phyloP scores from a whole-genome alignment of 2,888 invertebrate genomes.

The Bembecia ichneumoniformis region DNA sequence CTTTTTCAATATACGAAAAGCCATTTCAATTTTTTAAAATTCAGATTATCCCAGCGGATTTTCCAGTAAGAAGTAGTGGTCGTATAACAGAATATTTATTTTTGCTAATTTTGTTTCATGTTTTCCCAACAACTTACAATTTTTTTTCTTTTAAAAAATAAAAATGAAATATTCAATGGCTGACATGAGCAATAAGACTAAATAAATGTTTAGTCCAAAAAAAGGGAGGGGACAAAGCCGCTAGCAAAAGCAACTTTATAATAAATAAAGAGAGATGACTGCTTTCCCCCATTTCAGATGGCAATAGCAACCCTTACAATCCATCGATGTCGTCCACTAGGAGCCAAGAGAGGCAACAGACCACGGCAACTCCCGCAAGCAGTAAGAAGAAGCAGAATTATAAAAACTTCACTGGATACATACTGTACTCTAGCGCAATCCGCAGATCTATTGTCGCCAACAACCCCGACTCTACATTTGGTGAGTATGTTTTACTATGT shows the following conservation, averaged over 20 bases:
- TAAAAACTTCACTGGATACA: constrained; percentile 95
- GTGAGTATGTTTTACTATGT: constrained; percentile 59
- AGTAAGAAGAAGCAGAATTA: constrained; percentile 71
- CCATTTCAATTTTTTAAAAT: too few species aligned
- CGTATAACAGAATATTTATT: too few species aligned
- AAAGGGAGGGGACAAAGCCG: background rate
- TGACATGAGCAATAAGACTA: too few species aligned
- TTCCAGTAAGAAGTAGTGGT: too few species aligned
- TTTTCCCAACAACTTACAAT: too few species aligned
- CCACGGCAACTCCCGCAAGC: constrained; percentile 37
- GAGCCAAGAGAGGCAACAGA: constrained; percentile 34
- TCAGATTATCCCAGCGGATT: too few species aligned
- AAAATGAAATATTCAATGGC: too few species aligned
- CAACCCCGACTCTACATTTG: constrained; percentile 95
- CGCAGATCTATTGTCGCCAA: constrained; percentile 92
- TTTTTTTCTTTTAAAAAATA: too few species aligned
- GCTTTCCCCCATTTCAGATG: constrained; percentile 41
- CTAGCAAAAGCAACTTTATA: background rate
- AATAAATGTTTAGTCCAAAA: too few species aligned
- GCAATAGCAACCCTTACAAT: constrained; percentile 64
- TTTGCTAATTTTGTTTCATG: too few species aligned
- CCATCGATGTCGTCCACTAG: constrained; percentile 43
- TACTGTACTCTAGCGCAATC: constrained; percentile 96
- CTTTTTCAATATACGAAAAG: too few species aligned
- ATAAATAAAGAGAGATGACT: background rate